phyloP scores from a whole-genome alignment of 2,113 vertebrate genomes.

The Syngnathus typhle region DNA sequence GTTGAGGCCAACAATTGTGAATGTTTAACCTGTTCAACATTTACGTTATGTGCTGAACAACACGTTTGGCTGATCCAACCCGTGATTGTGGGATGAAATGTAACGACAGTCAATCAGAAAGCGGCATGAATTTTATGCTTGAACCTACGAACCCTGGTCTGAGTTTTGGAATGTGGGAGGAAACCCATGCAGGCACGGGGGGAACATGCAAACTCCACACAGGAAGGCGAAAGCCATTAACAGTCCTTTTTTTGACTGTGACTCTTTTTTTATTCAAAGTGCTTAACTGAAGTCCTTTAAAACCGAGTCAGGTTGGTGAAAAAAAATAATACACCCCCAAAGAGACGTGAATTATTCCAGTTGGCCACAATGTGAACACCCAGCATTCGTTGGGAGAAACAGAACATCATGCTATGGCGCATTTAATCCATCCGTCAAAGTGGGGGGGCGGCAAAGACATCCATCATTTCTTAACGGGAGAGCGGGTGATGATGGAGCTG shows the following conservation, averaged over 20 bases:
- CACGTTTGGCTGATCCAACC: neutral
- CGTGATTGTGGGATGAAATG: neutral
- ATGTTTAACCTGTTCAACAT: neutral
- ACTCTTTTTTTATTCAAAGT: constrained; percentile 16
- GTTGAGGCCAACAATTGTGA: neutral
- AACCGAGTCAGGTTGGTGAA: constrained; percentile 2
- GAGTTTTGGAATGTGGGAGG: too few species aligned
- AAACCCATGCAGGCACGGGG: too few species aligned
- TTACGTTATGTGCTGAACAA: neutral
- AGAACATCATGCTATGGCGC: constrained; percentile 24
- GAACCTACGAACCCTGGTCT: too few species aligned
- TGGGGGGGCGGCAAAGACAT: constrained; percentile 41
- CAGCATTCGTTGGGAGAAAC: constrained; percentile 38
- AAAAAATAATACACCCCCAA: constrained; percentile 11
- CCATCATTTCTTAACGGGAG: constrained; percentile 30
- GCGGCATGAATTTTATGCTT: neutral
- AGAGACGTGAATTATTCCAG: constrained; percentile 17
- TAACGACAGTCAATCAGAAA: neutral
- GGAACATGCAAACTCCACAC: too few species aligned
- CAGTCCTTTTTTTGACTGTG: neutral
- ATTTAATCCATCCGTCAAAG: constrained; percentile 24
- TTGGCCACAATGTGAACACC: constrained; percentile 26
- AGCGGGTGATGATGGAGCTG: constrained; percentile 29
- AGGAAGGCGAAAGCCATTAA: too few species aligned
- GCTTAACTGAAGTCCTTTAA: constrained; percentile 11